A percentile compares a stretch with the other conserved stretches of the same genome.
Evolutionary conservation across 2,797 vertebrate genomes (phyloP).

Genomic region (Sebastes hubbsi): DNA sequence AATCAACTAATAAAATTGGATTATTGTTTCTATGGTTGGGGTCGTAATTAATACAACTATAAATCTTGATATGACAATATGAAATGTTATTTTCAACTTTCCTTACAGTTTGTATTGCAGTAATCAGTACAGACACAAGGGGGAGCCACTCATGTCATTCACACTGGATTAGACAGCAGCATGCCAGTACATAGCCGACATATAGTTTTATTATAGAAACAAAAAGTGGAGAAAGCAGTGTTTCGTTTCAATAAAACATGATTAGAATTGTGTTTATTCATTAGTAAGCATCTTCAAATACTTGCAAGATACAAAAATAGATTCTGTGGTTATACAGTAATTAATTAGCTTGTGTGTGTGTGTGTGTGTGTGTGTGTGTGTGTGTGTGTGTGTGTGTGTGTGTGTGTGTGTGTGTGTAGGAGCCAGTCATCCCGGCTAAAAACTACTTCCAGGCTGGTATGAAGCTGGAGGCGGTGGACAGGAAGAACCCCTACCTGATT

Average conservation of each 20-base stretch:
- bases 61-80: not conserved
- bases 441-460: slow-evolving; percentile 93
- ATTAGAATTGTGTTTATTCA: not conserved
- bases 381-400: not conserved
- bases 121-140: slow-evolving; percentile 5
- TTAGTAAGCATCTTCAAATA: not conserved
- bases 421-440: slow-evolving; percentile 86
- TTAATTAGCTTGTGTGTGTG: not conserved
- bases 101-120: not conserved
- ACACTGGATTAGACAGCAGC: not conserved
- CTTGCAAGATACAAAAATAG: not conserved
- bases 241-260: not conserved
- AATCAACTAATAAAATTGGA: not conserved
- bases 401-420: slow-evolving; percentile 71
- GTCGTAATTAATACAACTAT: not conserved
- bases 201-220: not conserved
- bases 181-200: not conserved
- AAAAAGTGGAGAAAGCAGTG: not conserved
- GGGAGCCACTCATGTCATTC: not conserved
- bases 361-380: not conserved
- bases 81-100: not conserved
- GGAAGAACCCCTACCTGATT: slow-evolving; percentile 95
- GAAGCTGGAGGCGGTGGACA: slow-evolving; percentile 96
- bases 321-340: not conserved
- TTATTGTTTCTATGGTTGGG: too few relatives aligned